These are phyloP conservation scores for Temnothorax rugatulus DNA, from an alignment of 2,888 invertebrate species.

Conservation along the genomic window DNA sequence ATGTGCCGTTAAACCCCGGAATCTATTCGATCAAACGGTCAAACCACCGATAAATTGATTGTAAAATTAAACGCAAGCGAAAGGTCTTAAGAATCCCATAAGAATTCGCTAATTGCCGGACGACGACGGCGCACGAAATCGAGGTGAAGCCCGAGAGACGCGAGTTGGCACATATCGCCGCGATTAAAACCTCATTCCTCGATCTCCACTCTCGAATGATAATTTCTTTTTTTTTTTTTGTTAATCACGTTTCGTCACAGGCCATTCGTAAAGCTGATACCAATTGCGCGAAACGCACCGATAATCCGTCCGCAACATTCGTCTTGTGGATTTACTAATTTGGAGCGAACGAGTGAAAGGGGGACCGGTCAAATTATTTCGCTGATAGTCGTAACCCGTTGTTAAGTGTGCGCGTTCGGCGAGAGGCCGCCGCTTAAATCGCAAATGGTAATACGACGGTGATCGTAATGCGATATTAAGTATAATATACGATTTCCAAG, in stretches of 20 bases:
- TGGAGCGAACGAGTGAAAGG: constrained; percentile 56
- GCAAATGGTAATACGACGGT: constrained; percentile 34
- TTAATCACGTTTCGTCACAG: neutral
- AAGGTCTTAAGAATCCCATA: neutral
- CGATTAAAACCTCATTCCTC: constrained; percentile 19
- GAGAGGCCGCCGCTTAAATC: constrained; percentile 35
- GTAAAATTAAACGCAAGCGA: constrained; percentile 27
- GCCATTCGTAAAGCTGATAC: neutral
- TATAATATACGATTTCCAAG: constrained; percentile 49
- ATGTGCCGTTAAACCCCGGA: constrained; percentile 56
- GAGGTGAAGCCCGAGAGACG: neutral
- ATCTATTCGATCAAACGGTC: constrained; percentile 46
- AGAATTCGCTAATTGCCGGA: constrained; percentile 5
- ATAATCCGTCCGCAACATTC: constrained; percentile 15
- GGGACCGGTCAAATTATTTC: constrained; percentile 58
- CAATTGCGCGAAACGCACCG: neutral
- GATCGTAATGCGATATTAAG: constrained; percentile 49
- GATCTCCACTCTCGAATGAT: neutral
- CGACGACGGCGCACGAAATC: neutral
- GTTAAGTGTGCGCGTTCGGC: constrained; percentile 29
- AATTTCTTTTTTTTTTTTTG: neutral
- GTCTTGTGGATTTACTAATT: constrained; percentile 55
- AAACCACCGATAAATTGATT: constrained; percentile 26
- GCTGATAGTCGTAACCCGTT: constrained; percentile 36
- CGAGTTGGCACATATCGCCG: neutral